phyloP scores from a whole-genome alignment of 2,888 invertebrate species.

The Orchesella flavescens region DNA sequence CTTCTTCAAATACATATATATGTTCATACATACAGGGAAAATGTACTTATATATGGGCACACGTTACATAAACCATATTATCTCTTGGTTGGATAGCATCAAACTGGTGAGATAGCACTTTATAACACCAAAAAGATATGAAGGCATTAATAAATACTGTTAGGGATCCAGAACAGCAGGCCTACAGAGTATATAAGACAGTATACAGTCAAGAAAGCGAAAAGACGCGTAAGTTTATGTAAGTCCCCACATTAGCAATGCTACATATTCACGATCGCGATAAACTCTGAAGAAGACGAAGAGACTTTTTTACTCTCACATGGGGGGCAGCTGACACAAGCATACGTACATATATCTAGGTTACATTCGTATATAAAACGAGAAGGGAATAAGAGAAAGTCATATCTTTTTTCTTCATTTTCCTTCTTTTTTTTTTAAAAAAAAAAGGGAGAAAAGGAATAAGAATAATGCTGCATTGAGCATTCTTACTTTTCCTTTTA shows the following conservation, averaged over 20 bases:
- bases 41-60: neutral
- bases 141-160: slow-evolving; percentile 51
- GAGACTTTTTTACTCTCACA: slow-evolving; percentile 6
- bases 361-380: slow-evolving; percentile 22
- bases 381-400: slow-evolving; percentile 12
- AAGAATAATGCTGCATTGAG: neutral
- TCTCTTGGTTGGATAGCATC: neutral
- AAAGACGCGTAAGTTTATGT: slow-evolving; percentile 35
- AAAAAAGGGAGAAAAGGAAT: neutral
- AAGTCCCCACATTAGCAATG: slow-evolving; percentile 50
- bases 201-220: neutral
- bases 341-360: slow-evolving; percentile 1
- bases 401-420: slow-evolving; percentile 20
- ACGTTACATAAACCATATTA: neutral
- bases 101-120: neutral
- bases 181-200: neutral
- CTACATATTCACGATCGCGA: slow-evolving; percentile 60
- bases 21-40: neutral
- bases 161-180: slow-evolving; percentile 21
- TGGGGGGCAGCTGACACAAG: slow-evolving; percentile 16
- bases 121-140: slow-evolving; percentile 12
- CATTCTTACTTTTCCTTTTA: neutral
- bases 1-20: too few species aligned
- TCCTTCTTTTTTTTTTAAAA: slow-evolving; percentile 4
- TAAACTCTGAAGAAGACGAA: slow-evolving; percentile 47